Base-by-base conservation (phyloP, 2,797 vertebrate genomes). In the Parambassis ranga region DNA sequence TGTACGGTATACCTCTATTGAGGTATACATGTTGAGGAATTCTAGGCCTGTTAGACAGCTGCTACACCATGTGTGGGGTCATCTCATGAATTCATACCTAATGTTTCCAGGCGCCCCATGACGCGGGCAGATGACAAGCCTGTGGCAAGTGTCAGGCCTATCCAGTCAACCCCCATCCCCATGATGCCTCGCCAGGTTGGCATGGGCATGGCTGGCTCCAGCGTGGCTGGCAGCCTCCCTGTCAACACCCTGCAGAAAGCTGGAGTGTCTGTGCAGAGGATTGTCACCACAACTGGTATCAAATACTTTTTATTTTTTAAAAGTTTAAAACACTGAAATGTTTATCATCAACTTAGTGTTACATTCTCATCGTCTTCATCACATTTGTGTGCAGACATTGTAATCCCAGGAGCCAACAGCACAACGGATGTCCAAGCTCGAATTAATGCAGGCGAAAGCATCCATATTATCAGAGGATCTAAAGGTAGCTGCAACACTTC, bases 111-210 rank as follows among this genome's bases (percentile, higher is more conserved):
- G 96, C 94, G 95, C 51, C 92, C 94, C 49, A 83, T 92, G 48
- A 85, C 92, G 22, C 94, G 96, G 79, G 91, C 92, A 6, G 97
- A 99, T 52, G 96, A 99, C 75, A 97, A 97, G 84, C 97, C 97
- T 0, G 95, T 98, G 72, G 97, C 98, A 43, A 99, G 96, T 0
- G 96, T 98, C 65, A 92, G 96, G 60, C 97, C 98, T 20, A 95
- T 98, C 78, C 97, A 99, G 84, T 98, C 98, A 28, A 99, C 98
- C 0, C 98, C 98, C 3, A 96, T 99, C 82, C 98, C 98, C 63
- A 99, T 99, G 98, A 95, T 98, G 96, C 98, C 98, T 35, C 94
- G 98, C 11, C 96, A 98, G 32, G 95, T 94, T 3, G 83, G 93
- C 9, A 83, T 96, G 85, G 92, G 94, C 23, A 53, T 95, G 52